These are phyloP conservation scores for Drosophila melanosoma DNA, from an alignment of 2,888 invertebrate genomes.

Conservation along the genomic window DNA sequence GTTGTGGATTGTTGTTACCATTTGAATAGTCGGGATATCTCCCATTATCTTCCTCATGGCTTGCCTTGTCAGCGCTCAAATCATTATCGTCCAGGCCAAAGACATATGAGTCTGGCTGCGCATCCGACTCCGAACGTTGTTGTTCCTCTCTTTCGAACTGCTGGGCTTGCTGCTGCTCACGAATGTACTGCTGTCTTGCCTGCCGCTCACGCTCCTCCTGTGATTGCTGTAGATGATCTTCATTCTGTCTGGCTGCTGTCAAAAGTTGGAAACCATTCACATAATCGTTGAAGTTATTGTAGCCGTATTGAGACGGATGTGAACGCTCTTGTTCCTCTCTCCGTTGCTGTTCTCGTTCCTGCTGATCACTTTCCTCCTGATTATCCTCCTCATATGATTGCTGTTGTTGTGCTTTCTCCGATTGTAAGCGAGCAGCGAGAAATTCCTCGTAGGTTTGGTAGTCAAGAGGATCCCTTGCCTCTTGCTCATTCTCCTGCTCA, in stretches of 20 bases:
- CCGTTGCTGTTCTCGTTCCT: neutral
- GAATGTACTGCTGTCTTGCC: neutral
- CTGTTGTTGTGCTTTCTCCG: neutral
- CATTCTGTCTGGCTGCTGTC: neutral
- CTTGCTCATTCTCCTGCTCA: too few relatives aligned
- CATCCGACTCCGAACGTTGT: neutral
- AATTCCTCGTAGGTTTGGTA: neutral
- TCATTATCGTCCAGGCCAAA: neutral
- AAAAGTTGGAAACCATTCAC: neutral
- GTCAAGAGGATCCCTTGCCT: constrained; percentile 1
- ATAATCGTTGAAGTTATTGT: neutral
- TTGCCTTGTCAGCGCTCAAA: neutral
- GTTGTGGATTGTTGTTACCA: constrained; percentile 5
- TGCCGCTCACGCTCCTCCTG: neutral
- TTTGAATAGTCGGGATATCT: neutral
- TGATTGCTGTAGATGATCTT: neutral
- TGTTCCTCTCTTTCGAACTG: neutral
- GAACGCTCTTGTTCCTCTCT: neutral
- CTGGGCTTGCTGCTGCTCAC: neutral
- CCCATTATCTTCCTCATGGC: constrained; percentile 14
- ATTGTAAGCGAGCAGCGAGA: neutral
- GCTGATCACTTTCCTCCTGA: neutral
- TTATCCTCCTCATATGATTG: neutral
- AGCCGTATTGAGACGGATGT: neutral
- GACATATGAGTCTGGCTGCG: neutral